Conservation (phyloP, 1,140 invertebrate genomes). For the Brachionus rubens region DNA sequence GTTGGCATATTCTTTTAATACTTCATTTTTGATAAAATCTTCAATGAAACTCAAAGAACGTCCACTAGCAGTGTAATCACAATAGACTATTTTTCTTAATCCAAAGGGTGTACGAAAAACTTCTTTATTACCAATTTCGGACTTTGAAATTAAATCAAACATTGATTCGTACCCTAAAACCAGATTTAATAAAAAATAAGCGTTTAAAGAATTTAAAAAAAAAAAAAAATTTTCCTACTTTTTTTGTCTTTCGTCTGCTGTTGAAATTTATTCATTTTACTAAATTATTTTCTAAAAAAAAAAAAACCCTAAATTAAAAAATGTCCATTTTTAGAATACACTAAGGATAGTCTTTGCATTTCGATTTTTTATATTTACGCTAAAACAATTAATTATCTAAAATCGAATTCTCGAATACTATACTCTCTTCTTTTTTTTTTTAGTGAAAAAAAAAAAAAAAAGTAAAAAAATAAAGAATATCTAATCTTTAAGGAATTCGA, state of each 20-base stretch:
- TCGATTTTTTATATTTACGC: no score
- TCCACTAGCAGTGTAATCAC: slow-evolving; percentile 56
- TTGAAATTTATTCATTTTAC: neutral
- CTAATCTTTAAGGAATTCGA: slow-evolving; percentile 30
- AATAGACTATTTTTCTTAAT: slow-evolving; percentile 49
- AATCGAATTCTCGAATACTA: no score
- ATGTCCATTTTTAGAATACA: no score
- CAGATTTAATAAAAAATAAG: neutral
- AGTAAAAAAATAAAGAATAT: neutral
- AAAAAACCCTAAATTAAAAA: no score
- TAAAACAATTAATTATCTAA: no score
- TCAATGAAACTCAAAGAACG: slow-evolving; percentile 77
- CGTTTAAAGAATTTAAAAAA: neutral
- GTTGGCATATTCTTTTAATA: slow-evolving; percentile 79
- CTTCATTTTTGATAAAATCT: slow-evolving; percentile 76
- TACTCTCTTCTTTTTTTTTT: no score
- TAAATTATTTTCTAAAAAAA: no score
- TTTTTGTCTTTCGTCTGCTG: neutral
- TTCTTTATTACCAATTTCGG: slow-evolving; percentile 16
- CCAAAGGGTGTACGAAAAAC: slow-evolving; percentile 20
- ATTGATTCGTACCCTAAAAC: neutral
- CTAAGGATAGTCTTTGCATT: no score
- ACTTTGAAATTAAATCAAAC: slow-evolving; percentile 32
- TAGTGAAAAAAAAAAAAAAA: no score
- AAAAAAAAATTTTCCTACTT: neutral